Evolutionary conservation across 2,113 vertebrate genomes (phyloP), one percentile per base, ranked within the genome.

Genomic region (Illadopsis cleaveri): DNA sequence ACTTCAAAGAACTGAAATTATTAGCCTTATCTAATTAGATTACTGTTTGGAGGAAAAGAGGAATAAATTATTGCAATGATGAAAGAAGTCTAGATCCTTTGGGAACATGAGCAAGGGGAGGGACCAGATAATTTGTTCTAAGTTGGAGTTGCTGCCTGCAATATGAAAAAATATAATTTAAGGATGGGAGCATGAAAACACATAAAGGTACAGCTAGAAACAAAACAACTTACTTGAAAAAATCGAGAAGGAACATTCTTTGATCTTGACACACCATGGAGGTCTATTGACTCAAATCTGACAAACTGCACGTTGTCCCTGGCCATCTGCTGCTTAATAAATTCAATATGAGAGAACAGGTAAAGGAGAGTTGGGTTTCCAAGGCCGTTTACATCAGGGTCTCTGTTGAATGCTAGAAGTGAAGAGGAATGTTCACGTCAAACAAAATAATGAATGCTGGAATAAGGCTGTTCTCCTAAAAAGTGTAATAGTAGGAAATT

Each of bases 211-310:
- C 20, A 72, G 54, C 7, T 35, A 82, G 65, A 82, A 82, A 82
- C 2, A 5, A 38, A 60, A 84, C 93, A 94, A 94, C 97, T 98
- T 94, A 99, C 99, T 21, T 99, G 98, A 95, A 99, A 99, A 98
- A 99, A 99, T 23, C 98, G 98, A 95, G 99, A 99, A 38, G 99
- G 99, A 51, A 99, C 97, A 12, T 97, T 99, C 98, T 99, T 99
- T 87, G 99, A 99, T 94, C 99, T 98, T 83, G 99, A 99, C 61
- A 99, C 98, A 12, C 99, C 99, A 19, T 99, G 99, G 80, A 99
- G 98, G 90, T 99, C 99, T 54, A 98, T 96, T 68, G 99, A 99
- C 97, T 99, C 99, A 95, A 99, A 99, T 80, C 98, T 98, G 48
- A 99, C 98, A 93, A 99, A 99, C 90, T 97, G 98, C 93, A 99